These are phyloP conservation scores for Gerris buenoi DNA, from an alignment of 1,140 invertebrate genomes.

Conservation along the genomic window DNA sequence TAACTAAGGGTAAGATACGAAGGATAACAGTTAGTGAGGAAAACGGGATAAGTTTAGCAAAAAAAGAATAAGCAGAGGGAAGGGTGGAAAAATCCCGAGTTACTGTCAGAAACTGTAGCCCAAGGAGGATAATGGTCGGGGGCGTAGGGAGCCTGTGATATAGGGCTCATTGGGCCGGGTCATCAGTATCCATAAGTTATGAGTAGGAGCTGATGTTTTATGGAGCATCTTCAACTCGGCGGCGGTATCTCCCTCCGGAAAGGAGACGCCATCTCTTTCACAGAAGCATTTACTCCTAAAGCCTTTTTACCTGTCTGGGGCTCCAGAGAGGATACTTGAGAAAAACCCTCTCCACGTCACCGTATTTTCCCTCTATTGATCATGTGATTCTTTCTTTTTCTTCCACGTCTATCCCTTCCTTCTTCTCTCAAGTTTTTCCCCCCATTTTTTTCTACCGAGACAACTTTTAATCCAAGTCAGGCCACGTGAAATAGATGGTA, in stretches of 20 bases:
- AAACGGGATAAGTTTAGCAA: background rate
- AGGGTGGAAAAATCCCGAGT: background rate
- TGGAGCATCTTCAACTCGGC: constrained; percentile 14
- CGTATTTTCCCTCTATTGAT: background rate
- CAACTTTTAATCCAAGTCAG: background rate
- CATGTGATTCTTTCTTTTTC: background rate
- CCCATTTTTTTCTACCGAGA: background rate
- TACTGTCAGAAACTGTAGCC: background rate
- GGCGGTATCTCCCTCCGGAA: constrained; percentile 2
- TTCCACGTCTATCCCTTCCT: too few relatives aligned
- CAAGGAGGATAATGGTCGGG: background rate
- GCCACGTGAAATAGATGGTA: too few relatives aligned
- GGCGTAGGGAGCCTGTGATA: constrained; percentile 8
- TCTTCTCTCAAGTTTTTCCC: too few relatives aligned
- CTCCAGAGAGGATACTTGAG: background rate
- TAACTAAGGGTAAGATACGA: too few relatives aligned
- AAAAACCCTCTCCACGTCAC: background rate
- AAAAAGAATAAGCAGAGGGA: background rate
- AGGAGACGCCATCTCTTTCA: background rate
- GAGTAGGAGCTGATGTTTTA: constrained; percentile 20
- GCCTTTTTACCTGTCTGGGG: background rate
- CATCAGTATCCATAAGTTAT: constrained; percentile 23
- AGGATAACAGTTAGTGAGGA: too few relatives aligned
- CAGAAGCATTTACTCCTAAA: background rate
- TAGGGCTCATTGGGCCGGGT: constrained; percentile 19